Percentiles rank a stretch among this genome's conserved stretches.
These are phyloP conservation scores for Campylorhamphus procurvoides DNA, from an alignment of 2,113 vertebrate species.

Conservation along the genomic window DNA sequence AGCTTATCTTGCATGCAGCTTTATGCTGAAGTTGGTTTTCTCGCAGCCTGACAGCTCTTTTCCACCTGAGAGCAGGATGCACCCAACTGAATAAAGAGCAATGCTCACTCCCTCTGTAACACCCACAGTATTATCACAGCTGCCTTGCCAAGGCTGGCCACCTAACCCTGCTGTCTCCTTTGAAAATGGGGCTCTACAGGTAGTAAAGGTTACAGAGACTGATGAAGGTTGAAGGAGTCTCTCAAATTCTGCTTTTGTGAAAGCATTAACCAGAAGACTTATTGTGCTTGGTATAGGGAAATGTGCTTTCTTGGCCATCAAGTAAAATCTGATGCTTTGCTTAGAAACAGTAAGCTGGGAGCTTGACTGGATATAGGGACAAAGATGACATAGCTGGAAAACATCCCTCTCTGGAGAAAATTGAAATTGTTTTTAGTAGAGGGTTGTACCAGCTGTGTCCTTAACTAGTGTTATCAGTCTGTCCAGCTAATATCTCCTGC, in stretches of 20 bases:
- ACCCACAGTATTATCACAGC: background rate
- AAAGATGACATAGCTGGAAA: background rate
- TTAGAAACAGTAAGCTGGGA: background rate
- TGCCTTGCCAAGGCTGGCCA: background rate
- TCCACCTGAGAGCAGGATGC: background rate
- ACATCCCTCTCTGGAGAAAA: background rate
- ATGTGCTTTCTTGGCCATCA: rapidly evolving
- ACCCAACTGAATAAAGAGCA: background rate
- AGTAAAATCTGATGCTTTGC: background rate
- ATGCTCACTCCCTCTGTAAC: rapidly evolving
- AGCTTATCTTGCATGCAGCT: background rate
- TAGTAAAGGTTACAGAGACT: background rate
- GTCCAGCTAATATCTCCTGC: background rate
- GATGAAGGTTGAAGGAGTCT: background rate
- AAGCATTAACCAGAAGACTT: background rate
- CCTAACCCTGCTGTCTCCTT: background rate
- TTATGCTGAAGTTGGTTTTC: background rate
- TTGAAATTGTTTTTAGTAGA: background rate
- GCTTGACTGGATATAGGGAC: background rate
- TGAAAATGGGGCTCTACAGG: background rate
- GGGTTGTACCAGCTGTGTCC: background rate
- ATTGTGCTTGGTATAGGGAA: background rate
- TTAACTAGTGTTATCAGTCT: background rate
- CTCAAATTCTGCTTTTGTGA: background rate
- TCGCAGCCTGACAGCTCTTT: background rate